phyloP scores from a whole-genome alignment of 2,113 vertebrate species.

The Hymenochirus boettgeri region DNA sequence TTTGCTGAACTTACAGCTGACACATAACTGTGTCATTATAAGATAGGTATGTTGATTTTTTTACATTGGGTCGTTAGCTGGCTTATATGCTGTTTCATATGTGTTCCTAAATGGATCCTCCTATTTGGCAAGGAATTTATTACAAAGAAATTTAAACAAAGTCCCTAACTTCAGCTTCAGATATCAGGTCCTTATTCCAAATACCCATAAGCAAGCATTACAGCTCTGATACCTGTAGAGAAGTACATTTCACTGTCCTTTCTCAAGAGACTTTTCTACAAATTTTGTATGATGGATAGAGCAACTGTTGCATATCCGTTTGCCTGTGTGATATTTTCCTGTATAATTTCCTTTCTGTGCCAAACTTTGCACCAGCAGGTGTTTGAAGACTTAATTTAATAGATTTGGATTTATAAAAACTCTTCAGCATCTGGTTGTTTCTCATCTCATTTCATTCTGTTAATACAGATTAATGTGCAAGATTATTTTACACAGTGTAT shows the following conservation, averaged over 20 bases:
- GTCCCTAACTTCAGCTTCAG: too few relatives aligned
- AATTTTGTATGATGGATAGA: constrained; percentile 30
- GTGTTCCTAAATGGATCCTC: too few relatives aligned
- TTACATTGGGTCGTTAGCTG: too few relatives aligned
- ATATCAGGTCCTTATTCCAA: constrained; percentile 11
- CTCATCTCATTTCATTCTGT: constrained; percentile 26
- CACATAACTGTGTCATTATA: too few relatives aligned
- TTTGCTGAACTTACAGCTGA: too few relatives aligned
- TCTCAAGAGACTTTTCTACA: constrained; percentile 27
- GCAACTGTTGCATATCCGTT: constrained; percentile 21
- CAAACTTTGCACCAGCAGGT: constrained; percentile 33
- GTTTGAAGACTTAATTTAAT: constrained; percentile 33
- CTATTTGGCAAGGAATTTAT: too few relatives aligned
- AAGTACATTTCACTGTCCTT: constrained; percentile 14
- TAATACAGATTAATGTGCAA: constrained; percentile 33
- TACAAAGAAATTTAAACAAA: too few relatives aligned
- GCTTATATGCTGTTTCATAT: too few relatives aligned
- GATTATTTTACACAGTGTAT: constrained; percentile 2
- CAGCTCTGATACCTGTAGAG: not conserved
- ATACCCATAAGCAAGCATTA: not conserved
- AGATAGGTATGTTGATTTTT: too few relatives aligned
- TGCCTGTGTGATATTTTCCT: constrained; percentile 40
- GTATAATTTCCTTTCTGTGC: constrained; percentile 34
- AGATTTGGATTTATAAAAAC: constrained; percentile 29
- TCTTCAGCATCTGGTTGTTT: constrained; percentile 30